Conservation (phyloP, 2,888 invertebrate species). For the Lacanobia oleracea region DNA sequence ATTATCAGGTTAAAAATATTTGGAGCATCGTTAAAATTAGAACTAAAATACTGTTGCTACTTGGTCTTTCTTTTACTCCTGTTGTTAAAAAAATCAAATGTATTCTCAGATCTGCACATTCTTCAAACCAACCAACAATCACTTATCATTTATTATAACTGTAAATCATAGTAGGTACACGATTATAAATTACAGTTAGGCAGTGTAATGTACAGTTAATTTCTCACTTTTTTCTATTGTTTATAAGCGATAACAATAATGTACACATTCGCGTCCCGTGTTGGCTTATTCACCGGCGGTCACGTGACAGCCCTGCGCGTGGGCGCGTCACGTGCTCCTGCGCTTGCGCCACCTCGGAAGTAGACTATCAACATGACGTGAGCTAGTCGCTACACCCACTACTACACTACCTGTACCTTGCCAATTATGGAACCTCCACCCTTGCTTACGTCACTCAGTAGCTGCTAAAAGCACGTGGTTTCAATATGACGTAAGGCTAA, state of each 20-base stretch:
- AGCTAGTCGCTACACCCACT: conserved; percentile 65
- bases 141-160: conserved; percentile 2
- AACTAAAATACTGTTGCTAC: background rate
- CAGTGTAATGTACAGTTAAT: conserved; percentile 30
- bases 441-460: conserved; percentile 69
- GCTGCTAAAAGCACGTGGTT: conserved; percentile 48
- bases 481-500: conserved; percentile 23
- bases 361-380: conserved; percentile 75
- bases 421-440: conserved; percentile 66
- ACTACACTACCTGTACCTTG: conserved; percentile 34
- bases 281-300: conserved; percentile 55
- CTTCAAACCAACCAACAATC: background rate
- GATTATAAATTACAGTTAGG: conserved; percentile 4
- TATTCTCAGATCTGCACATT: no score
- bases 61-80: no score
- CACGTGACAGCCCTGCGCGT: conserved; percentile 67
- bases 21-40: background rate
- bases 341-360: conserved; percentile 80
- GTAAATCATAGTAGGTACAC: background rate
- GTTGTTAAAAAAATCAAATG: no score
- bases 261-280: conserved; percentile 40
- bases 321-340: conserved; percentile 69
- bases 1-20: no score
- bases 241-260: conserved; percentile 51
- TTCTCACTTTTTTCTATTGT: conserved; percentile 45